Percentiles rank a stretch among this genome's conserved stretches.
phyloP scores from a whole-genome alignment of 2,888 invertebrate genomes.

The Phaonia tiefii region DNA sequence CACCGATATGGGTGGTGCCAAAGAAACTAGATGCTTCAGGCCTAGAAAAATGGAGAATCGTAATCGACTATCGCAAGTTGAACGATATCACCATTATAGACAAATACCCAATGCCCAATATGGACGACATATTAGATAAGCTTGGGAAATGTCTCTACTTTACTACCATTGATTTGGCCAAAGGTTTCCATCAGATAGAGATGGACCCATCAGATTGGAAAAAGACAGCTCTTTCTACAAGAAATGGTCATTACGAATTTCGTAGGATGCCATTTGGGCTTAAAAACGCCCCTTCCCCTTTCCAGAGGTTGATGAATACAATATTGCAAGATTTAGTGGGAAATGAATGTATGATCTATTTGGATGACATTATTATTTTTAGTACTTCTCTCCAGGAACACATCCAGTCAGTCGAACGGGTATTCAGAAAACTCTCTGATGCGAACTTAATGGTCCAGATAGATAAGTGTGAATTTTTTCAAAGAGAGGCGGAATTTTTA shows the following conservation, averaged over 20 bases:
- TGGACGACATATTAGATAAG: neutral
- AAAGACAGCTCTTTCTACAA: slow-evolving; percentile 38
- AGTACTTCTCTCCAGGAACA: slow-evolving; percentile 34
- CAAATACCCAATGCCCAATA: slow-evolving; percentile 38
- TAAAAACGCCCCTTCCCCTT: slow-evolving; percentile 37
- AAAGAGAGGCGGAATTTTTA: neutral
- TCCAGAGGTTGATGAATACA: slow-evolving; percentile 31
- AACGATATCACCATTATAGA: slow-evolving; percentile 25
- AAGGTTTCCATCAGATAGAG: slow-evolving; percentile 17
- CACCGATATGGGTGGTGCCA: slow-evolving; percentile 10
- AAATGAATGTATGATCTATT: slow-evolving; percentile 35
- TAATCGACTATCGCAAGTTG: slow-evolving; percentile 23
- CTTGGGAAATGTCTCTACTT: neutral
- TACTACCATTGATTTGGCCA: slow-evolving; percentile 11
- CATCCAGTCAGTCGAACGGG: neutral
- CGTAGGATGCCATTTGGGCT: slow-evolving; percentile 38
- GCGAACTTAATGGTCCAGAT: slow-evolving; percentile 37
- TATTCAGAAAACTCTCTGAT: slow-evolving; percentile 12
- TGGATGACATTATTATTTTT: slow-evolving; percentile 31
- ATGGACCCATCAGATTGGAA: slow-evolving; percentile 26
- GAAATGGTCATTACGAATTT: slow-evolving; percentile 36
- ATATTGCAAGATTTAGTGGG: slow-evolving; percentile 22
- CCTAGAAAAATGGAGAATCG: slow-evolving; percentile 23
- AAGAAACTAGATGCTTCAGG: slow-evolving; percentile 13
- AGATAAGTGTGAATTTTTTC: slow-evolving; percentile 33